Conservation (phyloP, 2,113 vertebrate species). For the Hippoglossus stenolepis region DNA sequence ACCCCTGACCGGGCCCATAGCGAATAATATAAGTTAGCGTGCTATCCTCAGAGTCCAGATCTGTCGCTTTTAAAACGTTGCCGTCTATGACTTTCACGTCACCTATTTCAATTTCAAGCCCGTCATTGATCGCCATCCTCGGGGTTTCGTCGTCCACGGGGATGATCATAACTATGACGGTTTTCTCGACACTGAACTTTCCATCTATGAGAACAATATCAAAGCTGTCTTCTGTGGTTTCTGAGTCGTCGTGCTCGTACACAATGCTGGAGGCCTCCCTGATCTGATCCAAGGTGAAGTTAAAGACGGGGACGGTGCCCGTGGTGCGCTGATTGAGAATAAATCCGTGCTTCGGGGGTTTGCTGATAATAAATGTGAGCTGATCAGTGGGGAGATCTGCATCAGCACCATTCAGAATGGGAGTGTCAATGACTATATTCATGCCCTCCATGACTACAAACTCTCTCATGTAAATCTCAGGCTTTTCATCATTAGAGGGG, state of each 20-base stretch:
- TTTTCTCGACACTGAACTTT: conserved; percentile 86
- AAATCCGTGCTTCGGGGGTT: conserved; percentile 88
- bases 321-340: conserved; percentile 90
- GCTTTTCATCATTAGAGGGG: conserved; percentile 92
- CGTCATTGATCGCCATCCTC: conserved; percentile 93
- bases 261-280: conserved; percentile 92
- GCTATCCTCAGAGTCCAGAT: conserved; percentile 94
- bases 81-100: conserved; percentile 88
- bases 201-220: conserved; percentile 90
- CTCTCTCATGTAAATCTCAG: conserved; percentile 91
- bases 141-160: conserved; percentile 96
- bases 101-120: conserved; percentile 92
- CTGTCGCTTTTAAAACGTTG: conserved; percentile 91
- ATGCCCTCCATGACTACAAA: conserved; percentile 98
- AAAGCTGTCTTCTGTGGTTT: conserved; percentile 92
- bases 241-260: conserved; percentile 94
- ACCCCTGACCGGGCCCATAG: conserved; percentile 89
- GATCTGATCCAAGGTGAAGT: conserved; percentile 93
- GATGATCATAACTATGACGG: conserved; percentile 87
- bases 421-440: conserved; percentile 93
- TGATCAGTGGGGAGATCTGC: conserved; percentile 87
- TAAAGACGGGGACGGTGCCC: conserved; percentile 86
- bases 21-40: conserved; percentile 88
- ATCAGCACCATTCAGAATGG: conserved; percentile 92
- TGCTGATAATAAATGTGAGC: conserved; percentile 87